Base-by-base conservation (phyloP, 2,888 invertebrate genomes). In the Drosophila rubida region DNA sequence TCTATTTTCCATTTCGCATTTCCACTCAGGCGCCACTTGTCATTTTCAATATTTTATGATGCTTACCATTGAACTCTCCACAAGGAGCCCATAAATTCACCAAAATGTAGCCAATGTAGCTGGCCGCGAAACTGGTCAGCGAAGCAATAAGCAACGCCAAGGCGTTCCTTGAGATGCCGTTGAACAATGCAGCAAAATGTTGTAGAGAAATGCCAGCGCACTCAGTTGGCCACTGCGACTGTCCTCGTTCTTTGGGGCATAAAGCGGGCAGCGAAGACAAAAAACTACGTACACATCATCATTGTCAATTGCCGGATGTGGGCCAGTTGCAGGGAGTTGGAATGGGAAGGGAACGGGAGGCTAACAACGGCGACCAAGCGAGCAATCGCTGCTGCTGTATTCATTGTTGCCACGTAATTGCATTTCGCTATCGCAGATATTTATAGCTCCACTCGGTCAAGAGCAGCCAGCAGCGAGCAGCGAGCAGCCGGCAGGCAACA, bases 391-490 rank as follows among this genome's bases (percentile, higher is more conserved):
- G 84, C 82, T 78, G 82, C 76, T 78, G 87, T 88, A 87, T 90
- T 90, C 89, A 90, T 90, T 90, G 88, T 90, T 90, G 90, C 80
- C 90, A 89, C 89, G 89, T 90, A 90, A 90, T 90, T 90, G 90
- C 90, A 90, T 90, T 90, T 86, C 89, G 87, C 90, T 90, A 90
- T 90, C 89, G 89, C 82, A 80, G 90, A 90, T 90, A 90, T 90
- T 90, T 90, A 90, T 90, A 84, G 89, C 89, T 82, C 75, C 88
- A 90, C 90, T 90, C 87, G 90, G 90, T 90, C 90, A 89, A 89
- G 89, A 83, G 82, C 87, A 82, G 73, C 62, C 49, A 25, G 30
- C 51, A 51, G 67, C 58, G 41, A 46, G 45, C 11, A 53, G 55
- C 57, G 7, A 55, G 27, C 37, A 16, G 46, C 45, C 6, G 32